Percentiles rank a stretch among this genome's conserved stretches.
These are phyloP conservation scores for Asbolus verrucosus DNA, from an alignment of 1,140 invertebrate genomes.

Conservation along the genomic window DNA sequence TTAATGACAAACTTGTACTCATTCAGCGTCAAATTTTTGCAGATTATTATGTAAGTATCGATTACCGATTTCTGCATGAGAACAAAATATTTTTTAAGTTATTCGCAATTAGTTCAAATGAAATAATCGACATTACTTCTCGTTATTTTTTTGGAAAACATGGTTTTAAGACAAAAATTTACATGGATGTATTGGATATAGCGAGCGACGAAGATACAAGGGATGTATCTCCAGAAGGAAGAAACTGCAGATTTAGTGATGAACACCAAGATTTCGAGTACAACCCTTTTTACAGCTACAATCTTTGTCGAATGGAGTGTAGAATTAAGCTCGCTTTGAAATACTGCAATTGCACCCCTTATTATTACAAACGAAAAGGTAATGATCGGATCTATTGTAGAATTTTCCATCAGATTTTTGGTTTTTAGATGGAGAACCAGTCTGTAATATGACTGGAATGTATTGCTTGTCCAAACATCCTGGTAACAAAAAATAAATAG, in stretches of 20 bases:
- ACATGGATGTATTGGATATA: background rate
- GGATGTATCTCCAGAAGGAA: constrained; percentile 39
- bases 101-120: background rate
- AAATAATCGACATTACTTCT: constrained; percentile 18
- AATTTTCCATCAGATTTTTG: constrained; percentile 3
- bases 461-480: constrained; percentile 69
- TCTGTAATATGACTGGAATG: constrained; percentile 71
- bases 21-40: too few species aligned
- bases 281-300: constrained; percentile 73
- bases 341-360: constrained; percentile 72
- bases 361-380: constrained; percentile 69
- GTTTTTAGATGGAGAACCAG: constrained; percentile 67
- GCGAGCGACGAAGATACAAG: background rate
- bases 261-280: constrained; percentile 66
- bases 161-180: too few species aligned
- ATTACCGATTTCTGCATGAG: too few species aligned
- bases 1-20: too few species aligned
- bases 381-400: constrained; percentile 46
- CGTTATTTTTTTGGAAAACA: background rate
- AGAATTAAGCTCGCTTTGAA: constrained; percentile 69
- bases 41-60: too few species aligned
- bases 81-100: constrained; percentile 25
- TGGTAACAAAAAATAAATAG: too few species aligned
- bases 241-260: constrained; percentile 47
- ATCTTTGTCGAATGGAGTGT: constrained; percentile 73